Percentiles rank a stretch among this genome's conserved stretches.
phyloP scores from a whole-genome alignment of 2,888 invertebrate genomes.

The Panzeria rudis region DNA sequence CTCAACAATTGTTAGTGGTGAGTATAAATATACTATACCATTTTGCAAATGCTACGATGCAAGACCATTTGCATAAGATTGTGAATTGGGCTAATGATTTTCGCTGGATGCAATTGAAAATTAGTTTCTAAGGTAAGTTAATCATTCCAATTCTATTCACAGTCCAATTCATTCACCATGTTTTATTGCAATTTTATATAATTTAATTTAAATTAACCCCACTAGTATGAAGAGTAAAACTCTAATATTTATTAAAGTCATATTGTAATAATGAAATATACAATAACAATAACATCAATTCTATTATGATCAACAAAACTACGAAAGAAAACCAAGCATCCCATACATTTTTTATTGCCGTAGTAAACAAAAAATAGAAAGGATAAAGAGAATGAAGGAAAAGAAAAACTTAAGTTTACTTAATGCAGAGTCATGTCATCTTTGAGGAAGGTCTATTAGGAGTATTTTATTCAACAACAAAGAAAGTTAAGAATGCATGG shows the following conservation, averaged over 20 bases:
- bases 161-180: too few species aligned
- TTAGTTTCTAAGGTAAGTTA: too few species aligned
- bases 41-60: too few species aligned
- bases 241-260: neutral
- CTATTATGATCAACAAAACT: slow-evolving; percentile 9
- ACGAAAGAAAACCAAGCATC: neutral
- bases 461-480: neutral
- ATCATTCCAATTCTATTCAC: neutral
- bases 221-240: neutral
- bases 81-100: too few species aligned
- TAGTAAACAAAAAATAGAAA: neutral
- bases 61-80: too few species aligned
- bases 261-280: neutral
- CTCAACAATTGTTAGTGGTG: too few species aligned
- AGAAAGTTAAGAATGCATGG: slow-evolving; percentile 11
- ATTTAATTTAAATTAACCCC: slow-evolving; percentile 21
- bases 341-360: neutral
- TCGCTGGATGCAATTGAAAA: too few species aligned
- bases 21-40: too few species aligned
- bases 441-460: slow-evolving; percentile 16
- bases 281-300: slow-evolving; percentile 11
- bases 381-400: neutral
- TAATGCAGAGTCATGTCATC: neutral
- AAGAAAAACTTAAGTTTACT: slow-evolving; percentile 1
- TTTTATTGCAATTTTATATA: neutral